Evolutionary conservation across 2,888 invertebrate genomes (phyloP).

Genomic region (Rotaria magnacalcarata): DNA sequence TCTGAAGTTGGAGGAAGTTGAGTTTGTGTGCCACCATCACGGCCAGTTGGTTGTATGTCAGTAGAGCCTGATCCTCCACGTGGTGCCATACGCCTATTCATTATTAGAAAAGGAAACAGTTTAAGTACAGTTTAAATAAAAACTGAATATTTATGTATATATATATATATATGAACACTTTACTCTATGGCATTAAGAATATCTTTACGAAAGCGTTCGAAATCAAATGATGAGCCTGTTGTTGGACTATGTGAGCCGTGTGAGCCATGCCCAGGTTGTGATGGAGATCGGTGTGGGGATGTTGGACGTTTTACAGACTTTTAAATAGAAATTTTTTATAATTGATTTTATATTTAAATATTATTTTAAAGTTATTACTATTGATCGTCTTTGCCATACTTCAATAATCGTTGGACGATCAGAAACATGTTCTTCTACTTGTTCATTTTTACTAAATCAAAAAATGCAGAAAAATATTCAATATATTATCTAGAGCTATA

Average conservation of each 20-base stretch:
- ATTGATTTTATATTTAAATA: not conserved
- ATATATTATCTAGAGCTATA: not conserved
- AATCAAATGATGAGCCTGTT: not conserved
- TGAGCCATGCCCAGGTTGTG: not conserved
- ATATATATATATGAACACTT: not conserved
- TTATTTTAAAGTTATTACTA: not conserved
- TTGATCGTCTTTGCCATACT: constrained; percentile 5
- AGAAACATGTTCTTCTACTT: not conserved
- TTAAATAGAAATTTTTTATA: not conserved
- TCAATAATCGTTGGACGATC: constrained; percentile 15
- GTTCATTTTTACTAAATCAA: not conserved
- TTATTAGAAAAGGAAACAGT: not conserved
- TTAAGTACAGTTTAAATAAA: not conserved
- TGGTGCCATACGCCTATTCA: constrained; percentile 3
- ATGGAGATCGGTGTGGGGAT: not conserved
- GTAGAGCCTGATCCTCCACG: not conserved
- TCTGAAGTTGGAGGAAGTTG: not conserved
- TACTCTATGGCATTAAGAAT: not conserved
- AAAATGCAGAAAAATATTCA: not conserved
- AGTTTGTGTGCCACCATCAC: constrained; percentile 34
- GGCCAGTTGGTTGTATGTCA: not conserved
- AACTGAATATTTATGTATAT: not conserved
- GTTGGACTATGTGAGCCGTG: not conserved
- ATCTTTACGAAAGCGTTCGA: not conserved
- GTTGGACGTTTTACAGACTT: not conserved